Conservation (phyloP, 2,113 vertebrate species). For the Scalopus aquaticus region DNA sequence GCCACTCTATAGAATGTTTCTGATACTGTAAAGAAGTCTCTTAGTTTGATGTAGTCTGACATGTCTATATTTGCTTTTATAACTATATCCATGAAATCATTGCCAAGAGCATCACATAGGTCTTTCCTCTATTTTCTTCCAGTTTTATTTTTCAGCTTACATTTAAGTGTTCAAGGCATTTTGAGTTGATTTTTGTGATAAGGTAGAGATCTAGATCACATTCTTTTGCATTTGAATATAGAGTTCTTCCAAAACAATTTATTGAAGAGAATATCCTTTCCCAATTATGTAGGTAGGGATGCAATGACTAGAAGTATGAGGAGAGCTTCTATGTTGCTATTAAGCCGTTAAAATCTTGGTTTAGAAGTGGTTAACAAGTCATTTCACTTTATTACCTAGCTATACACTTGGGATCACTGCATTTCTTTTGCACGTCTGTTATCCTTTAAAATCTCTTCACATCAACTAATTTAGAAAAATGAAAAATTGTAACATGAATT, state of each 20-base stretch:
- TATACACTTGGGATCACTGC: neutral
- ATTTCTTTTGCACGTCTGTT: neutral
- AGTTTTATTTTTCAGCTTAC: neutral
- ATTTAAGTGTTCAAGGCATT: too few relatives aligned
- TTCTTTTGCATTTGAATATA: too few relatives aligned
- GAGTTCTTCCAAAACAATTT: too few relatives aligned
- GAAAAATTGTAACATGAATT: neutral
- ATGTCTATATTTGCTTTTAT: neutral
- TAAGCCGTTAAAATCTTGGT: conserved; percentile 1
- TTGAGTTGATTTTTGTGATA: too few relatives aligned
- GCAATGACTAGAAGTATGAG: neutral
- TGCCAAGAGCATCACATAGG: neutral
- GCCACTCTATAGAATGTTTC: neutral
- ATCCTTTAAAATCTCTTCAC: neutral
- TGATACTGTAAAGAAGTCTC: too few relatives aligned
- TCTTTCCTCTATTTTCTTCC: neutral
- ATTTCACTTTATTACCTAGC: neutral
- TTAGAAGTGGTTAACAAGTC: neutral
- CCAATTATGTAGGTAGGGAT: neutral
- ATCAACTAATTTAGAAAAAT: neutral
- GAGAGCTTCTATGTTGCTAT: neutral
- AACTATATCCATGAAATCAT: neutral
- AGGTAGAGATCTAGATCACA: too few relatives aligned
- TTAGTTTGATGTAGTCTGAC: neutral
- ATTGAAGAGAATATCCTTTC: too few relatives aligned